Evolutionary conservation across 2,113 vertebrate species (phyloP).

Genomic region (Neolamprologus sp.): DNA sequence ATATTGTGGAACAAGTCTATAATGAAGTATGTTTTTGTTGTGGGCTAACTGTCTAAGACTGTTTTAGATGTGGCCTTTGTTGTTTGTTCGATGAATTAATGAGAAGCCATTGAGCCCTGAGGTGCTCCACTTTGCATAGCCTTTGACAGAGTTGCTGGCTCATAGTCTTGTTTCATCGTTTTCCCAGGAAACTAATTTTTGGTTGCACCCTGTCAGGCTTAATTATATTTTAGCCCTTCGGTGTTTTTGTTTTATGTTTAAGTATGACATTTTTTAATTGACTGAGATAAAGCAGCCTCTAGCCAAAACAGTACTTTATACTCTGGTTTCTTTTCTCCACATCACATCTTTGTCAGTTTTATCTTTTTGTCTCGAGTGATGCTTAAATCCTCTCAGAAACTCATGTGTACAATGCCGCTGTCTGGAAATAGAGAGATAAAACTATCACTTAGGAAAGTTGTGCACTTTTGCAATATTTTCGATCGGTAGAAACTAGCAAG

Average conservation of each 20-base stretch:
- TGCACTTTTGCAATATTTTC: background rate
- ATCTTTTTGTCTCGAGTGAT: background rate
- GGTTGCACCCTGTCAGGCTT: constrained; percentile 32
- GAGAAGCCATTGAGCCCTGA: constrained; percentile 17
- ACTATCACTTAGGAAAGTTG: background rate
- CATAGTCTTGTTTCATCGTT: constrained; percentile 15
- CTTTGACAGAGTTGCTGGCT: constrained; percentile 25
- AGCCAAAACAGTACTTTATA: constrained; percentile 33
- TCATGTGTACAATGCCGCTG: background rate
- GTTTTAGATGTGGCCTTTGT: constrained; percentile 15
- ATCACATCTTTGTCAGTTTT: background rate
- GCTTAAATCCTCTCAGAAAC: background rate
- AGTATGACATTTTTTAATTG: constrained; percentile 33
- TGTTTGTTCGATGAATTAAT: constrained; percentile 53
- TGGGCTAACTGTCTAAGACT: background rate
- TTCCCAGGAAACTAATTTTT: constrained; percentile 25
- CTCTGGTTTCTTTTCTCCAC: background rate
- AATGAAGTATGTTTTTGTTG: constrained; percentile 17
- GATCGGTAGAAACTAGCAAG: background rate
- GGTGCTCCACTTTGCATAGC: constrained; percentile 24
- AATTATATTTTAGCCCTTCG: constrained; percentile 43
- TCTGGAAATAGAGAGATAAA: background rate
- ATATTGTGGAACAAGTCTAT: background rate
- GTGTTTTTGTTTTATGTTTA: constrained; percentile 48
- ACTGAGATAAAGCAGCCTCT: constrained; percentile 38